These are phyloP conservation scores for Aix galericulata DNA, from an alignment of 2,113 vertebrate genomes.

Conservation along the genomic window DNA sequence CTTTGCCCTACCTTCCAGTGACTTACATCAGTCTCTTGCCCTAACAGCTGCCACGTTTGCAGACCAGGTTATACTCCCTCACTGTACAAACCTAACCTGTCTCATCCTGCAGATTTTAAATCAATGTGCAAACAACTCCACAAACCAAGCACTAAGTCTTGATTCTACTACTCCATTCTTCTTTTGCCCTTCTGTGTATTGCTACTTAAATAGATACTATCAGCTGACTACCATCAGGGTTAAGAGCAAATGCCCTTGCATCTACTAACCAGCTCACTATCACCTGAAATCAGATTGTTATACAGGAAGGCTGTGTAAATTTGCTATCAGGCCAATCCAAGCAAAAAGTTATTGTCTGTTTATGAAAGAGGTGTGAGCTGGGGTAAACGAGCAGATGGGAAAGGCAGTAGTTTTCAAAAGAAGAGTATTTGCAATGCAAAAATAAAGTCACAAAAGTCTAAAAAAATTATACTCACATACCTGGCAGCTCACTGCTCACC, in stretches of 20 bases:
- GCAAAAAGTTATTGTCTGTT: background rate
- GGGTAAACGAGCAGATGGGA: background rate
- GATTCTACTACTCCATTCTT: background rate
- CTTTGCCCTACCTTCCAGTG: background rate
- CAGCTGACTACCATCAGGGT: background rate
- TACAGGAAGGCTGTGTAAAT: background rate
- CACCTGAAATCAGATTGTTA: slow-evolving; percentile 1
- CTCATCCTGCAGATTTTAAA: background rate
- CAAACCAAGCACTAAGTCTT: background rate
- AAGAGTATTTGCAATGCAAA: background rate
- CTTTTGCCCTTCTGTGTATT: background rate
- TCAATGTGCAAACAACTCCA: background rate
- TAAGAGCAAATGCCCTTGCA: background rate
- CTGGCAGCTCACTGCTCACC: background rate
- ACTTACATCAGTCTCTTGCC: background rate
- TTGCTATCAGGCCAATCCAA: background rate
- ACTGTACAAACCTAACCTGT: background rate
- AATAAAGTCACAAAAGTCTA: background rate
- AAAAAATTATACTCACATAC: background rate
- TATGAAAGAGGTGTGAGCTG: background rate
- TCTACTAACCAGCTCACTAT: background rate
- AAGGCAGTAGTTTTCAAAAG: background rate
- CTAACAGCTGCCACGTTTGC: background rate
- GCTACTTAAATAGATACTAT: background rate
- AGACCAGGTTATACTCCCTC: background rate